Percentiles rank a stretch among this genome's conserved stretches.
phyloP scores from a whole-genome alignment of 2,797 vertebrate species.

The Lepilemur ruficaudatus region DNA sequence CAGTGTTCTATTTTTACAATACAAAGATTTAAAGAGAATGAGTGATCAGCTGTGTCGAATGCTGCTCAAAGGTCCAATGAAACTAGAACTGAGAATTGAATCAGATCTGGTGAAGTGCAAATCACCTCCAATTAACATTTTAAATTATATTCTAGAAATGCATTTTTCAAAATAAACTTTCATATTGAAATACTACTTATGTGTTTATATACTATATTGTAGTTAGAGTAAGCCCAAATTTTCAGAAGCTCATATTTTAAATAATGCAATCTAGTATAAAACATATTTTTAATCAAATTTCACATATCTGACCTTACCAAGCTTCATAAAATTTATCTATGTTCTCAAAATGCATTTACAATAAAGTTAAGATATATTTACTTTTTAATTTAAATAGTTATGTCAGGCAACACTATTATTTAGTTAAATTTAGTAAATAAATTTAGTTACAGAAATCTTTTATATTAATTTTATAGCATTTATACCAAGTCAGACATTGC shows the following conservation, averaged over 20 bases:
- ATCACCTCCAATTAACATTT: background rate
- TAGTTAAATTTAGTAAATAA: background rate
- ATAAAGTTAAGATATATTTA: background rate
- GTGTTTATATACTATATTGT: background rate
- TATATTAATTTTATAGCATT: background rate
- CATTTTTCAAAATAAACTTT: background rate
- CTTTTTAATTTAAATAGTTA: background rate
- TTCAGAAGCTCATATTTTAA: background rate
- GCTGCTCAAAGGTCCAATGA: background rate
- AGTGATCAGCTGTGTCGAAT: background rate
- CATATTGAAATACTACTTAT: background rate
- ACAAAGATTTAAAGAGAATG: background rate
- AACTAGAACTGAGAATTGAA: background rate
- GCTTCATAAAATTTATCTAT: background rate
- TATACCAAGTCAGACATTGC: background rate
- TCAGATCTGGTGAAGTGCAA: background rate
- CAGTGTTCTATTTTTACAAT: background rate
- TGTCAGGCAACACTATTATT: background rate
- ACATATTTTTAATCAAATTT: background rate
- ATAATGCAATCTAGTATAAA: background rate
- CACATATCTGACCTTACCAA: background rate
- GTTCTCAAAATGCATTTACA: background rate
- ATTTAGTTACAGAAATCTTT: background rate
- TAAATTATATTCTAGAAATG: background rate
- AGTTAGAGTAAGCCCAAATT: background rate